Evolutionary conservation across 2,113 vertebrate species (phyloP).

Genomic region (Odontophorus gujanensis): DNA sequence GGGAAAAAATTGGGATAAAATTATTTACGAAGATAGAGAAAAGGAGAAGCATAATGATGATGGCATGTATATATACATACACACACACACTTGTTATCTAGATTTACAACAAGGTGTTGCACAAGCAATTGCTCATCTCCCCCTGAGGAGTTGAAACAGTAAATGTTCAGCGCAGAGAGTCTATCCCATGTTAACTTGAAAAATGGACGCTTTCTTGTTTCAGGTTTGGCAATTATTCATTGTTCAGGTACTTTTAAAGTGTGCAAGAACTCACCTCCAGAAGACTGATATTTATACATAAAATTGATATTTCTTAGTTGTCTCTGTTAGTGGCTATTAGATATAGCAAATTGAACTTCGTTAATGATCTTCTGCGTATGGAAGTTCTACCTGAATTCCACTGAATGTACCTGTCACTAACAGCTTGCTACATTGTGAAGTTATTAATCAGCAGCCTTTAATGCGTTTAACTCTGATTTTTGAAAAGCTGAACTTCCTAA

Average conservation of each 20-base stretch:
- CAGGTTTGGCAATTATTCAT: not conserved
- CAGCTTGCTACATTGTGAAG: not conserved
- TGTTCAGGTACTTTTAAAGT: not conserved
- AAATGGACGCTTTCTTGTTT: not conserved
- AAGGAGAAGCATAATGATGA: too few species aligned
- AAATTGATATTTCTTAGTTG: not conserved
- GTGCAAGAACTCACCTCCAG: not conserved
- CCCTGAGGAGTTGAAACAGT: not conserved
- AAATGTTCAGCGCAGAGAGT: not conserved
- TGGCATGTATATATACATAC: too few species aligned
- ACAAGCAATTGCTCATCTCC: too few species aligned
- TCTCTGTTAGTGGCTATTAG: not conserved
- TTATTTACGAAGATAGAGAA: too few species aligned
- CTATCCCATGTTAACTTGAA: not conserved
- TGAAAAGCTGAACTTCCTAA: not conserved
- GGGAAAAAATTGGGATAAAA: too few species aligned
- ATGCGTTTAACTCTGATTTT: not conserved
- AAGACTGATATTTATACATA: rapidly evolving
- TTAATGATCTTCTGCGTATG: not conserved
- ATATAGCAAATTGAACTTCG: not conserved
- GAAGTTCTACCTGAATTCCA: not conserved
- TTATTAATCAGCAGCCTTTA: not conserved
- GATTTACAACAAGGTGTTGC: too few species aligned
- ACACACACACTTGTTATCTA: too few species aligned
- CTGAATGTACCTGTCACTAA: not conserved